phyloP scores from a whole-genome alignment of 2,797 vertebrate genomes.

The Cynopterus sphinx region DNA sequence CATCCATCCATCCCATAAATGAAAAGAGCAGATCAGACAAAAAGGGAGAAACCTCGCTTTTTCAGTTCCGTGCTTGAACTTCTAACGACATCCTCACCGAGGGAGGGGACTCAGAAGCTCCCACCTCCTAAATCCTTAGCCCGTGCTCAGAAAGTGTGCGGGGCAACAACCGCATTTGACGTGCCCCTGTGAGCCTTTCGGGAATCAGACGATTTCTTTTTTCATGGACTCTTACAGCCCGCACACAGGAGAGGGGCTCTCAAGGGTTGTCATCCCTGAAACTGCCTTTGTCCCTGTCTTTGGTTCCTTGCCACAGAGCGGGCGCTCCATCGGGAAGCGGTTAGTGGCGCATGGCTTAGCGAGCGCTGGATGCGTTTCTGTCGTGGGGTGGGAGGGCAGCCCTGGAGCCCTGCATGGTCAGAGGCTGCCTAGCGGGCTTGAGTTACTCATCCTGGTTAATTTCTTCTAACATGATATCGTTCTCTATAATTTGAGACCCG shows the following conservation, averaged over 20 bases:
- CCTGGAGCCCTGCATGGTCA: neutral
- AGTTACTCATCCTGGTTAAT: neutral
- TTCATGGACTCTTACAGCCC: neutral
- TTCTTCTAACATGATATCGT: neutral
- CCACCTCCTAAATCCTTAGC: neutral
- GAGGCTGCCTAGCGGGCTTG: neutral
- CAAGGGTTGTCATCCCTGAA: neutral
- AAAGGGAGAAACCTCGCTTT: neutral
- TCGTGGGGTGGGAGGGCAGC: neutral
- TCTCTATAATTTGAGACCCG: neutral
- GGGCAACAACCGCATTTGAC: neutral
- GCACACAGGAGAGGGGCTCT: neutral
- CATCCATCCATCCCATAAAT: neutral
- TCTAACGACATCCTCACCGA: neutral
- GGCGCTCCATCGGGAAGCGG: constrained; percentile 51
- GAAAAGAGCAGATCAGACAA: neutral
- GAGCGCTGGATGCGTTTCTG: neutral
- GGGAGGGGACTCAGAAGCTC: neutral
- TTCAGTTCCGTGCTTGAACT: neutral
- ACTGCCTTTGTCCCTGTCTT: constrained; percentile 23
- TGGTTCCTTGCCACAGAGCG: constrained; percentile 29
- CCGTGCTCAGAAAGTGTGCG: neutral
- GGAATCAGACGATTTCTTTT: neutral
- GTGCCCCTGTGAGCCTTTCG: neutral
- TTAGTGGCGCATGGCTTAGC: constrained; percentile 8